Percentiles rank a stretch among this genome's conserved stretches.
Evolutionary conservation across 2,888 invertebrate genomes (phyloP).

Genomic region (Rhabditophanes sp.): DNA sequence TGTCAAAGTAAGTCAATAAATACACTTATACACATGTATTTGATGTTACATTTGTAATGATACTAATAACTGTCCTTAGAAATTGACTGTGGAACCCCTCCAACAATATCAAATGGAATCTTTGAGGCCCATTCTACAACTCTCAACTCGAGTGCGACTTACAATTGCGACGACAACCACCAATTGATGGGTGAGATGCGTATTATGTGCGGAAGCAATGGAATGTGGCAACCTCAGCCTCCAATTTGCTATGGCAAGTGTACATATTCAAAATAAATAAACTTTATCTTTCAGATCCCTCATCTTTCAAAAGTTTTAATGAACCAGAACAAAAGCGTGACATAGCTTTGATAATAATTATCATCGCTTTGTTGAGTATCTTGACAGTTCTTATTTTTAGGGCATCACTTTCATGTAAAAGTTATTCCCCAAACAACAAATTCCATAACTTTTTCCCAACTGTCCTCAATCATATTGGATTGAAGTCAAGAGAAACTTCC

Average conservation of each 20-base stretch:
- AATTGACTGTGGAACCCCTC: slow-evolving; percentile 22
- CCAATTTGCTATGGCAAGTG: slow-evolving; percentile 31
- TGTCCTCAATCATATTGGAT: no score
- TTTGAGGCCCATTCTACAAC: slow-evolving; percentile 15
- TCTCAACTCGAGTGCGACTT: slow-evolving; percentile 19
- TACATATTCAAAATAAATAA: neutral
- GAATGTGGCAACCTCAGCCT: slow-evolving; percentile 23
- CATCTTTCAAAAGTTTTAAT: no score
- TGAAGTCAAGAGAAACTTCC: no score
- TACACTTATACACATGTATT: no score
- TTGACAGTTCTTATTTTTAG: no score
- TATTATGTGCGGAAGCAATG: slow-evolving; percentile 20
- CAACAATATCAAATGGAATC: slow-evolving; percentile 20
- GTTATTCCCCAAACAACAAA: no score
- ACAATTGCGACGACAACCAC: slow-evolving; percentile 17
- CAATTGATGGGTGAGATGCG: slow-evolving; percentile 25
- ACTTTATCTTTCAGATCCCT: slow-evolving; percentile 2
- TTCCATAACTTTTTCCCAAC: no score
- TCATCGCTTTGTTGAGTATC: no score
- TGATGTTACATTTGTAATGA: neutral
- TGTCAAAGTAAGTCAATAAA: slow-evolving; percentile 12
- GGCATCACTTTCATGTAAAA: no score
- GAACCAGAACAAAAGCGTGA: no score
- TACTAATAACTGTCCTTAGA: slow-evolving; percentile 7
- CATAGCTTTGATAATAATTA: no score